Conservation (phyloP, 2,797 vertebrate species). For the Hipposideros larvatus region DNA sequence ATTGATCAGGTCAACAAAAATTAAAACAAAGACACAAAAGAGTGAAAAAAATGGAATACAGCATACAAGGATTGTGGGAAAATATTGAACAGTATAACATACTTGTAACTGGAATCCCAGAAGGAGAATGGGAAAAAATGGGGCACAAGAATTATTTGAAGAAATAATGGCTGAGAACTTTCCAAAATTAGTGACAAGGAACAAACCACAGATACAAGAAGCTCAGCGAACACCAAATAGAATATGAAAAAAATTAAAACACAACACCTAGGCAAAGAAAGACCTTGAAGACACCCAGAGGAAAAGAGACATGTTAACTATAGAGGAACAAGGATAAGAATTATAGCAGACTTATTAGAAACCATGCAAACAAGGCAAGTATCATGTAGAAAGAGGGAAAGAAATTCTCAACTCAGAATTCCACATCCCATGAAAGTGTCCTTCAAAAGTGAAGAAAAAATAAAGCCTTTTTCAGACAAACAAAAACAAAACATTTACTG, state of each 20-base stretch:
- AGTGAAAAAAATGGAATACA: not conserved
- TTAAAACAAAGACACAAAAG: conserved; percentile 38
- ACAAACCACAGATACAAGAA: conserved; percentile 53
- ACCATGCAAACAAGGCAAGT: conserved; percentile 11
- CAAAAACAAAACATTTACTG: conserved; percentile 48
- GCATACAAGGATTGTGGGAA: conserved; percentile 12
- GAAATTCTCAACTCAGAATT: not conserved
- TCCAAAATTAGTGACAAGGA: conserved; percentile 43
- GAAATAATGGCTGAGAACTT: conserved; percentile 45
- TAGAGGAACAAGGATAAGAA: conserved; percentile 46
- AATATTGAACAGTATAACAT: conserved; percentile 24
- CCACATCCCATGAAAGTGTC: conserved; percentile 4
- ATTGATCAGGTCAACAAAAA: conserved; percentile 52
- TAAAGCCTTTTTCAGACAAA: conserved; percentile 37
- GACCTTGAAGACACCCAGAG: not conserved
- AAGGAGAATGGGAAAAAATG: not conserved
- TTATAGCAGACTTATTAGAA: conserved; percentile 38
- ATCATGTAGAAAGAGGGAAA: not conserved
- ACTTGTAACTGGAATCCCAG: conserved; percentile 30
- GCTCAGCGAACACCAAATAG: not conserved
- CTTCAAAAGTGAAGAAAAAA: conserved; percentile 53
- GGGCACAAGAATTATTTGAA: conserved; percentile 46
- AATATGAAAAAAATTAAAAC: conserved; percentile 31
- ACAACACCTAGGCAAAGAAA: conserved; percentile 20
- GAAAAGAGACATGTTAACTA: not conserved